phyloP scores from a whole-genome alignment of 2,113 vertebrate species.

The Chamaea fasciata region DNA sequence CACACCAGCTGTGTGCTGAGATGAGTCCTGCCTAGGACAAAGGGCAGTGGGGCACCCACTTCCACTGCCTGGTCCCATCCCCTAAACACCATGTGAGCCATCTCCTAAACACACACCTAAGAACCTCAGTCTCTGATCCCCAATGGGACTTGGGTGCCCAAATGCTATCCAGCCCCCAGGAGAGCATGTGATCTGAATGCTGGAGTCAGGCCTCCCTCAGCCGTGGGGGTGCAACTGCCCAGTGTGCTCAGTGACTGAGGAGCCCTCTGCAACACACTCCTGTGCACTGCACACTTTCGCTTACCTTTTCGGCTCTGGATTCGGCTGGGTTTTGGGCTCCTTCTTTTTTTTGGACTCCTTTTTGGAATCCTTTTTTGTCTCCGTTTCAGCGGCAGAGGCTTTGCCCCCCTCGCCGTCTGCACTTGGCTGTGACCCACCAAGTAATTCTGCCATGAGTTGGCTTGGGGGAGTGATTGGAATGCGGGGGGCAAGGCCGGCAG shows the following conservation, averaged over 20 bases:
- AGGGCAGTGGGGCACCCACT: neutral
- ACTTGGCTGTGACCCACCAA: constrained; percentile 80
- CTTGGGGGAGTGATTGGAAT: constrained; percentile 84
- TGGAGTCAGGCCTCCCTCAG: neutral
- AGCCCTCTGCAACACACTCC: neutral
- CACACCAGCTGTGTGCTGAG: neutral
- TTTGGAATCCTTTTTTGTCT: constrained; percentile 87
- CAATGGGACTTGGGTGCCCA: accelerated
- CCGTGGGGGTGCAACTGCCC: neutral
- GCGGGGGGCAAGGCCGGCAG: constrained; percentile 78
- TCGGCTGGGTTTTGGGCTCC: constrained; percentile 81
- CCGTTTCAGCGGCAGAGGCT: constrained; percentile 74
- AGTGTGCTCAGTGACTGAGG: neutral
- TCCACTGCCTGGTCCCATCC: accelerated
- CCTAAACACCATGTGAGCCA: neutral
- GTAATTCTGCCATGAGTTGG: constrained; percentile 79
- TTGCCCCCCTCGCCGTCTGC: constrained; percentile 77
- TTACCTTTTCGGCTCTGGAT: constrained; percentile 87
- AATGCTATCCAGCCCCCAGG: neutral
- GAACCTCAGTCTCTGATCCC: neutral
- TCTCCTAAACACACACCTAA: neutral
- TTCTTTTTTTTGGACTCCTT: constrained; percentile 93
- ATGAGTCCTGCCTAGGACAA: neutral
- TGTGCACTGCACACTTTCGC: neutral
- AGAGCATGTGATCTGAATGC: accelerated